Evolutionary conservation across 2,888 invertebrate species (phyloP).

Genomic region (Caenorhabditis japonica): DNA sequence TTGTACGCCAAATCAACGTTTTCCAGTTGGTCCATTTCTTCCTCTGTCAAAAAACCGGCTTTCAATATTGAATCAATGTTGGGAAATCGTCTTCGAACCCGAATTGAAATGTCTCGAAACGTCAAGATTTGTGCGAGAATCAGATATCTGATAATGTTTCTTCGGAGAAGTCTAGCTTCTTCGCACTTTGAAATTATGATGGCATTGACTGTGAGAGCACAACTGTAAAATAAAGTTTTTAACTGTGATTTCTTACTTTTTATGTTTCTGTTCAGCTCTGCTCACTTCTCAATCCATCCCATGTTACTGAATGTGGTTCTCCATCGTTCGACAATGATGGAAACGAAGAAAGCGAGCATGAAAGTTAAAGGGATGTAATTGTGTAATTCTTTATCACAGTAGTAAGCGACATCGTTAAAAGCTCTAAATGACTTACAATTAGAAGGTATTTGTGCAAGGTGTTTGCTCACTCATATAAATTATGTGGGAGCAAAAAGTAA

Average conservation of each 20-base stretch:
- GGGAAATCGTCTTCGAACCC: conserved; percentile 66
- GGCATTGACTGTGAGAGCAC: conserved; percentile 55
- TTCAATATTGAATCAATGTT: conserved; percentile 62
- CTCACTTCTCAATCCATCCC: conserved; percentile 62
- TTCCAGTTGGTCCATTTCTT: conserved; percentile 58
- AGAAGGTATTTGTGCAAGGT: no score
- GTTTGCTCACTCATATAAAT: conserved; percentile 30
- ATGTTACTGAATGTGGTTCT: conserved; percentile 55
- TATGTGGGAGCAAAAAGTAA: conserved; percentile 28
- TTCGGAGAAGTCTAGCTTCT: conserved; percentile 50
- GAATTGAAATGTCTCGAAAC: conserved; percentile 71
- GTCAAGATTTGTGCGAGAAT: conserved; percentile 62
- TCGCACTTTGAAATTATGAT: conserved; percentile 50
- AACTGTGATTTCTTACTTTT: background rate
- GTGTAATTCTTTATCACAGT: conserved; percentile 55
- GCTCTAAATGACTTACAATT: conserved; percentile 36
- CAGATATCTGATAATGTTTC: conserved; percentile 59
- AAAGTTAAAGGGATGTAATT: conserved; percentile 67
- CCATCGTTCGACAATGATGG: conserved; percentile 65
- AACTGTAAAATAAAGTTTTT: conserved; percentile 35
- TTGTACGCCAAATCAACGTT: conserved; percentile 58
- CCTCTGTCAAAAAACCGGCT: conserved; percentile 41
- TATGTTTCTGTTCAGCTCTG: background rate
- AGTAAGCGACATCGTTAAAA: conserved; percentile 55
- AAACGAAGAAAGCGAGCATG: conserved; percentile 70